Percentiles rank a stretch among this genome's conserved stretches.
Evolutionary conservation across 2,797 vertebrate genomes (phyloP).

Genomic region (Iguana delicatissima): DNA sequence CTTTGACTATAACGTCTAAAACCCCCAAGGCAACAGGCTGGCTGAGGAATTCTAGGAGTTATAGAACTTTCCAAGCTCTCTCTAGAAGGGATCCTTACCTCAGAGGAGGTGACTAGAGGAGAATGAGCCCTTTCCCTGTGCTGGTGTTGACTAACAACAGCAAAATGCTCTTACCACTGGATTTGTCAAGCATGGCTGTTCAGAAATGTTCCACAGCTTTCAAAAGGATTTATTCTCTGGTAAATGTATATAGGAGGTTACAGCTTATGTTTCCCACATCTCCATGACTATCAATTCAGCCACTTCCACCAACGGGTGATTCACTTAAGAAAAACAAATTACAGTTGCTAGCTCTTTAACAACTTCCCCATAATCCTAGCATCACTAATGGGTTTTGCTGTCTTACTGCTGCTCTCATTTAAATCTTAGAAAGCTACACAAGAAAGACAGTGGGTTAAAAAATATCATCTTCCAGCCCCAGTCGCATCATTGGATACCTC

Average conservation of each 20-base stretch:
- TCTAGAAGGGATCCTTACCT: background rate
- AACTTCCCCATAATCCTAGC: constrained; percentile 63
- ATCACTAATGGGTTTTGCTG: constrained; percentile 75
- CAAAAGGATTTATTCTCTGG: background rate
- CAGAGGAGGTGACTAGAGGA: background rate
- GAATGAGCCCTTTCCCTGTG: background rate
- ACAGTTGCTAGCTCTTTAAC: constrained; percentile 38
- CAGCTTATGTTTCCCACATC: background rate
- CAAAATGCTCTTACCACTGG: background rate
- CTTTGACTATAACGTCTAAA: background rate
- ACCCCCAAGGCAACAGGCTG: background rate
- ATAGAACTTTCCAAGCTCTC: background rate
- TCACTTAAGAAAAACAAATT: constrained; percentile 22
- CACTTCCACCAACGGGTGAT: background rate
- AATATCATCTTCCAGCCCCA: constrained; percentile 66
- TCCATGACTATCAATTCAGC: accelerated
- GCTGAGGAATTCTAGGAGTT: background rate
- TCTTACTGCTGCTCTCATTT: constrained; percentile 63
- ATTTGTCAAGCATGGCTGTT: background rate
- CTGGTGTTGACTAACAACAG: background rate
- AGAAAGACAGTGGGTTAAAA: constrained; percentile 74
- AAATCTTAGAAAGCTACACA: constrained; percentile 68
- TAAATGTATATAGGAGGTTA: background rate
- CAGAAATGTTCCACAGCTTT: too few species aligned
- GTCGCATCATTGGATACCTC: constrained; percentile 61